Evolutionary conservation across 23 tunicate genomes (phyloP), one percentile per base, ranked within the genome.

Genomic region (Halocynthia roretzi): DNA sequence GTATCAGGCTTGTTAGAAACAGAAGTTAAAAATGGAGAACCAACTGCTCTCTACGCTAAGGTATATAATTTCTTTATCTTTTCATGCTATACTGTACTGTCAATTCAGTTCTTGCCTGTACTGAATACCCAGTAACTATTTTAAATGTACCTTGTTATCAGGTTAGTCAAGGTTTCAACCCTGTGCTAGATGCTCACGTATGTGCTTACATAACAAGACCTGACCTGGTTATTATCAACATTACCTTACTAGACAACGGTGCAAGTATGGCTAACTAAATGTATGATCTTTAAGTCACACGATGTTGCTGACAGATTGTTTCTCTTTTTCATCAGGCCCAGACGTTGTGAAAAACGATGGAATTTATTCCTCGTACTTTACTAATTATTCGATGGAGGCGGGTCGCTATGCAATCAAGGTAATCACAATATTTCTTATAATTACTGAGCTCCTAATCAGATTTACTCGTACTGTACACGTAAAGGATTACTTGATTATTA

Each of bases 391-490:
- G 61, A 65, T 15, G 18, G 8, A 62, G 50, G 50, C 73, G 50
- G 92, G 95, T 53, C 66, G 87, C 71, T 88, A 88, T 58, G 73
- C 87, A 49, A 84, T 88, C 8, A 48, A 88, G 87, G 95, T 88
- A 50, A 20, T 10, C 31, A 10, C 10, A 65, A 5, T 4, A 31
- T 31, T 31, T 31, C 44, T 31, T 31, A 31, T 31, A 31, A 31
- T 31, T 31, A 31, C 44, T 31, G 44, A 1, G 44, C 44, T 31
- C 44, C 44, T 4, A 31, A 31, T 31, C 1, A 31, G 4, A 31
- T 31, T n/a, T 31, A 4, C 44, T 31, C 44, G 44, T 31, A 31
- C 44, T 31, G 44, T 31, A 31, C 44, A 31, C 44, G 44, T 31
- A 31, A 31, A 31, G 44, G 44, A 31, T 31, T 4, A 31, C 44